Conservation (phyloP, 2,113 vertebrate genomes). For the Pheucticus melanocephalus region DNA sequence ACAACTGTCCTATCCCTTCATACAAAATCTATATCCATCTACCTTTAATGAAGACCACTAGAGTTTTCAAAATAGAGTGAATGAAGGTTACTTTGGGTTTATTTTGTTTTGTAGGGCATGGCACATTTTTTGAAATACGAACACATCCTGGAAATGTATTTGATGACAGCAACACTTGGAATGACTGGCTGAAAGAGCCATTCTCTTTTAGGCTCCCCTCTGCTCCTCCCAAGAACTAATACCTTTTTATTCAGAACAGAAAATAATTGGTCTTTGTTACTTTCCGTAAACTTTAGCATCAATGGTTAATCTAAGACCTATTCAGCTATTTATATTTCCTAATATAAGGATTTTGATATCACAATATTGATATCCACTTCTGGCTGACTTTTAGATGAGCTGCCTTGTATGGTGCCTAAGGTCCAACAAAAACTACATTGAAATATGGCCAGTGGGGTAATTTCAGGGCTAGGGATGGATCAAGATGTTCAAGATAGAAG, state of each 20-base stretch:
- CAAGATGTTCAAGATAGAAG: not conserved
- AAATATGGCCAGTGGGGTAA: not conserved
- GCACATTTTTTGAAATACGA: not conserved
- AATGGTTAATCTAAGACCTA: not conserved
- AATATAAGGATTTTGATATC: too few relatives aligned
- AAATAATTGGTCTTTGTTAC: not conserved
- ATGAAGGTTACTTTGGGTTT: not conserved
- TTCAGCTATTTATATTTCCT: not conserved
- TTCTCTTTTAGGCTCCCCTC: not conserved
- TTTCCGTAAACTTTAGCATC: not conserved
- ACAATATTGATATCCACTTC: rapidly evolving
- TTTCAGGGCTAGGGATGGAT: not conserved
- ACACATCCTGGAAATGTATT: not conserved
- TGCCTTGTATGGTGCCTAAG: not conserved
- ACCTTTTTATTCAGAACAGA: not conserved
- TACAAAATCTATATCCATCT: not conserved
- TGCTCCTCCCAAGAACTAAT: not conserved
- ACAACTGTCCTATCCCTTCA: not conserved
- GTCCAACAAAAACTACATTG: not conserved
- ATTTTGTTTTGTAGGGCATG: not conserved
- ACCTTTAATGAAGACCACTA: not conserved
- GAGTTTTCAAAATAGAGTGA: not conserved
- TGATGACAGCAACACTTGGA: not conserved
- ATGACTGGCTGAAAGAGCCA: not conserved
- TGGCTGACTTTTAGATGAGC: not conserved